A percentile compares a stretch with the other conserved stretches of the same genome.
phyloP scores from a whole-genome alignment of 1,140 invertebrate genomes.

The Pseudomyrmex flavicornis region DNA sequence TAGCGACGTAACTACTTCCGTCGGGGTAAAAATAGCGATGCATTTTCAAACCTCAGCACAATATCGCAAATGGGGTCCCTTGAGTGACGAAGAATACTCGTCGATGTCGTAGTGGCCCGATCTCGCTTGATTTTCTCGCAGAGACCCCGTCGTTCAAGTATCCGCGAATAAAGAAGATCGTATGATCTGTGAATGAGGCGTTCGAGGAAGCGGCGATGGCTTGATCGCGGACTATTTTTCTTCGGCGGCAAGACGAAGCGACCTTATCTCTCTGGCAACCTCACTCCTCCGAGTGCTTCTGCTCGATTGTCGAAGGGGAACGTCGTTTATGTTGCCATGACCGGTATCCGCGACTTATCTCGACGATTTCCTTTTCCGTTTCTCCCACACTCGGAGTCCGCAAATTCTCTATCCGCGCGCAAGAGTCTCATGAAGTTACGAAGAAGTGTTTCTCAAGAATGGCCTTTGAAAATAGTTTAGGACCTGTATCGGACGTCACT shows the following conservation, averaged over 20 bases:
- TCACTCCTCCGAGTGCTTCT: conserved; percentile 37
- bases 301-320: conserved; percentile 43
- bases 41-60: conserved; percentile 29
- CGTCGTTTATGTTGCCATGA: not conserved
- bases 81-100: conserved; percentile 12
- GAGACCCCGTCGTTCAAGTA: not conserved
- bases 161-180: conserved; percentile 45
- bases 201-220: conserved; percentile 16
- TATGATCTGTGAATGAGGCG: conserved; percentile 11
- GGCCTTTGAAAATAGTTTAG: conserved; percentile 5
- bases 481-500: not conserved
- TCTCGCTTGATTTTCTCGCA: conserved; percentile 13
- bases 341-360: conserved; percentile 64
- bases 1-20: not conserved
- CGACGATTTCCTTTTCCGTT: conserved; percentile 42
- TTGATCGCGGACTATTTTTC: conserved; percentile 47
- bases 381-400: not conserved
- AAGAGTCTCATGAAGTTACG: conserved; percentile 12
- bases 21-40: conserved; percentile 16
- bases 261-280: conserved; percentile 63
- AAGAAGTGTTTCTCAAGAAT: conserved; percentile 24
- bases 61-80: conserved; percentile 42
- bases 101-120: conserved; percentile 12
- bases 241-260: conserved; percentile 34
- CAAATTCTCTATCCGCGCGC: not conserved